Conservation (phyloP, 2,888 invertebrate genomes). For the Campoplex nolae region DNA sequence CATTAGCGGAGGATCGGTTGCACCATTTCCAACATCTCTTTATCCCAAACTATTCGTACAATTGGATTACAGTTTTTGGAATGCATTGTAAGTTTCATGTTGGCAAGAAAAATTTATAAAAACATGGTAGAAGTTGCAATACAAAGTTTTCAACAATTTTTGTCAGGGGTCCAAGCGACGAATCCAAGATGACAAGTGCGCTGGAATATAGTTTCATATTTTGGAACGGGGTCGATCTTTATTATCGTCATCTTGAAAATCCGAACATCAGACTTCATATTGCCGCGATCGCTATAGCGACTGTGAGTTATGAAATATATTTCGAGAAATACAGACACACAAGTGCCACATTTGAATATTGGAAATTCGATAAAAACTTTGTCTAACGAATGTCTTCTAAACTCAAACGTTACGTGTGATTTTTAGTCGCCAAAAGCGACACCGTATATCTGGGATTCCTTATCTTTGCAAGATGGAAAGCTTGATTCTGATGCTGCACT, state of each 20-base stretch:
- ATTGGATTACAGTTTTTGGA: not conserved
- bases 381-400: too few relatives aligned
- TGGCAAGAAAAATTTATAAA: not conserved
- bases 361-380: not conserved
- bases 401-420: too few relatives aligned
- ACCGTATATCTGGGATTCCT: not conserved
- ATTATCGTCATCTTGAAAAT: slow-evolving; percentile 1
- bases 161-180: not conserved
- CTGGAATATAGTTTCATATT: slow-evolving; percentile 4
- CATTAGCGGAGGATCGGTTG: not conserved
- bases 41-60: not conserved
- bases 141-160: not conserved
- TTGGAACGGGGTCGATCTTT: slow-evolving; percentile 15
- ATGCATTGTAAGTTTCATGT: not conserved
- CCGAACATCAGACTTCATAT: not conserved
- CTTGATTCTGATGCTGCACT: not conserved
- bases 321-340: not conserved
- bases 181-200: not conserved
- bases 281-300: slow-evolving; percentile 2
- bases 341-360: too few relatives aligned
- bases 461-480: not conserved
- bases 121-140: not conserved
- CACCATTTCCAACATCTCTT: not conserved
- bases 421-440: not conserved
- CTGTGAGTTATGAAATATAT: not conserved